phyloP scores from a whole-genome alignment of 2,113 vertebrate genomes.

The Eretmochelys imbricata region DNA sequence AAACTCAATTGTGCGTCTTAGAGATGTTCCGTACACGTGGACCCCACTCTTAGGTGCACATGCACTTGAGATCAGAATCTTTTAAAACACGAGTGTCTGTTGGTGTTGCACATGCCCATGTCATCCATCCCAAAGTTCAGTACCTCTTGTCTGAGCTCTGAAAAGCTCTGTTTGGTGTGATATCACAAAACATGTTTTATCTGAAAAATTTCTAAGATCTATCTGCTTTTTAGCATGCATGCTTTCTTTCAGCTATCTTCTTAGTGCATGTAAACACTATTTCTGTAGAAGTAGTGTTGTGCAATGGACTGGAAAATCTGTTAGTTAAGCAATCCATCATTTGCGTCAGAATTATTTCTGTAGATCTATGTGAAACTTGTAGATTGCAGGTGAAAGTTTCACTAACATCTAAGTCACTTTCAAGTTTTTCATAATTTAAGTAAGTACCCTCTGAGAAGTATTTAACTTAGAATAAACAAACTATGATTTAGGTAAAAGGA shows the following conservation, averaged over 20 bases:
- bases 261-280: background rate
- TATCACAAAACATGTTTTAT: background rate
- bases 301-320: no score
- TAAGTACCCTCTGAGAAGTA: background rate
- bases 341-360: constrained; percentile 16
- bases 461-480: background rate
- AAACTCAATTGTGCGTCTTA: background rate
- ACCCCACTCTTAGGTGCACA: no score
- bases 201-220: background rate
- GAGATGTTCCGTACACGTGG: no score
- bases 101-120: no score
- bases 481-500: background rate
- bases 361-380: background rate
- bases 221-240: background rate
- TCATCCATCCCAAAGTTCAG: background rate
- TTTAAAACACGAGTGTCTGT: no score
- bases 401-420: background rate
- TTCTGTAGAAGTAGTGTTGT: background rate
- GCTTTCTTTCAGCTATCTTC: constrained; percentile 11
- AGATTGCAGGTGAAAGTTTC: background rate
- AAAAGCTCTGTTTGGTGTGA: background rate
- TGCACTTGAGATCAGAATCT: no score
- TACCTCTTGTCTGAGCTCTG: background rate
- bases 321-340: background rate
- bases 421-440: background rate